Conservation (phyloP, 1,140 invertebrate species). For the Drosophila willistoni region DNA sequence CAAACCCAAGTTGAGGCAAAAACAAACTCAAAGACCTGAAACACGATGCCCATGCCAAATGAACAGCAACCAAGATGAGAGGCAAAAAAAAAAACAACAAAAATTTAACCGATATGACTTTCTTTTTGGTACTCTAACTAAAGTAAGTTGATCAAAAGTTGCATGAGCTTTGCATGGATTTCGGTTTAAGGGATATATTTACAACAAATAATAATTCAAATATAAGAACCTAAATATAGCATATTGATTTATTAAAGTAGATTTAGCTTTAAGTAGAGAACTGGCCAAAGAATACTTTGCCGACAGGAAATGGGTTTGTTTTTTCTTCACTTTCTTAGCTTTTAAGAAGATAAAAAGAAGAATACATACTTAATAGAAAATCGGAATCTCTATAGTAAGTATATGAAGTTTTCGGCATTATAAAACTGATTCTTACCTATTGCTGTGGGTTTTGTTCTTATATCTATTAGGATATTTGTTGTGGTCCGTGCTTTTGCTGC, state of each 20-base stretch:
- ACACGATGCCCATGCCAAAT: constrained; percentile 66
- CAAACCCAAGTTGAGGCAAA: constrained; percentile 43
- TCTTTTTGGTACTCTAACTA: constrained; percentile 1
- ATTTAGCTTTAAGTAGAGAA: too few relatives aligned
- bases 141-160: neutral
- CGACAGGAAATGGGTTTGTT: too few relatives aligned
- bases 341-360: too few relatives aligned
- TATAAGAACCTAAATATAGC: too few relatives aligned
- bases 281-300: too few relatives aligned
- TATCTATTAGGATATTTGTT: constrained; percentile 45
- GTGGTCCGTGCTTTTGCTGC: neutral
- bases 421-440: constrained; percentile 13
- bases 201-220: too few relatives aligned
- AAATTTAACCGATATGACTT: neutral
- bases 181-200: too few relatives aligned
- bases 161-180: too few relatives aligned
- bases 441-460: neutral
- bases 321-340: too few relatives aligned
- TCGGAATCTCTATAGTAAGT: too few relatives aligned
- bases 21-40: constrained; percentile 41
- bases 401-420: neutral
- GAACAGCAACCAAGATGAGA: constrained; percentile 15
- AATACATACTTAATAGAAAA: too few relatives aligned
- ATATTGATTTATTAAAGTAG: too few relatives aligned
- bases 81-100: constrained; percentile 8